Conservation (phyloP, 1,140 invertebrate species). For the Dendrolimus kikuchii region DNA sequence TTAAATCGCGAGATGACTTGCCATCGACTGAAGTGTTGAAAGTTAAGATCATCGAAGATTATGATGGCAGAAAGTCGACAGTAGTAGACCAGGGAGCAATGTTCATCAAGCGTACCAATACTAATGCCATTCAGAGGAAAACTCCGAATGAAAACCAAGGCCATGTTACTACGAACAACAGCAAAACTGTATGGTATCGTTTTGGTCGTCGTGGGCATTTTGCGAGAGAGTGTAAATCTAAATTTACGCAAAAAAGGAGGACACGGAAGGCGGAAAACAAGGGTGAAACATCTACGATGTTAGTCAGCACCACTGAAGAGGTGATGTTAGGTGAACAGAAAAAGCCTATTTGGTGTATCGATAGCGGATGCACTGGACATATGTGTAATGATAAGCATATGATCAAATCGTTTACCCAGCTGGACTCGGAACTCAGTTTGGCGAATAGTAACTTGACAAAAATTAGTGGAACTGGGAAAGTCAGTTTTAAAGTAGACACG, state of each 20-base stretch:
- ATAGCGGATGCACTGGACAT: slow-evolving; percentile 19
- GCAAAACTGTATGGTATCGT: slow-evolving; percentile 17
- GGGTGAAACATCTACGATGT: slow-evolving; percentile 5
- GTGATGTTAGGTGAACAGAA: slow-evolving; percentile 8
- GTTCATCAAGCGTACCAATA: slow-evolving; percentile 5
- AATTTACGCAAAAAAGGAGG: slow-evolving; percentile 15
- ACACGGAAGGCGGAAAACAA: slow-evolving; percentile 12
- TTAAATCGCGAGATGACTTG: slow-evolving; percentile 25
- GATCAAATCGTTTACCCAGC: slow-evolving; percentile 1
- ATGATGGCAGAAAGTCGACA: slow-evolving; percentile 15
- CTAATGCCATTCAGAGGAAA: slow-evolving; percentile 12
- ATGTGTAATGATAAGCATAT: slow-evolving; percentile 11
- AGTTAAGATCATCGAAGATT: slow-evolving; percentile 23
- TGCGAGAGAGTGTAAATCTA: slow-evolving; percentile 20
- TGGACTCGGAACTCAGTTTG: slow-evolving; percentile 4
- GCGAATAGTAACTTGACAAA: slow-evolving; percentile 5
- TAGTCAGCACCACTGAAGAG: slow-evolving; percentile 16
- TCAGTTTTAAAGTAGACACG: slow-evolving; percentile 16
- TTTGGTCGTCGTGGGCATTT: slow-evolving; percentile 22
- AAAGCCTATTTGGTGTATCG: slow-evolving; percentile 17
- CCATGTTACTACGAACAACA: background rate
- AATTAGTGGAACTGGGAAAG: slow-evolving; percentile 12
- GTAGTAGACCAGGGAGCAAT: slow-evolving; percentile 17
- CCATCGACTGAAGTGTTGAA: slow-evolving; percentile 20
- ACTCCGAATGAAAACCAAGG: background rate